phyloP scores from a whole-genome alignment of 2,888 invertebrate species.

The Falcaria lacertinaria region DNA sequence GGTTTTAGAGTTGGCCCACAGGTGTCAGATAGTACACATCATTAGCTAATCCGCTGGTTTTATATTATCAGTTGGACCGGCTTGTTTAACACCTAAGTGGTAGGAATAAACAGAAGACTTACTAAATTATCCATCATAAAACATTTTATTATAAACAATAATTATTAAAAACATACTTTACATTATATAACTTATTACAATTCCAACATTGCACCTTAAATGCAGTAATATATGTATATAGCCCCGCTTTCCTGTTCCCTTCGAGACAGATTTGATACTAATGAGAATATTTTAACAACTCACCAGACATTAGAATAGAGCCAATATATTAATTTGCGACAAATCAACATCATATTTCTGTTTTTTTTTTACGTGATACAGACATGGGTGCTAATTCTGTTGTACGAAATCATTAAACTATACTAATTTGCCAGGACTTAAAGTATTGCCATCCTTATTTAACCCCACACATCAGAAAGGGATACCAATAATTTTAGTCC shows the following conservation, averaged over 20 bases:
- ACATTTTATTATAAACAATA: constrained; percentile 78
- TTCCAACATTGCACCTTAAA: constrained; percentile 70
- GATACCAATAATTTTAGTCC: too few species aligned
- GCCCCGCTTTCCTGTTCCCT: constrained; percentile 9
- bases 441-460: too few species aligned
- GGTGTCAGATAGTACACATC: too few species aligned
- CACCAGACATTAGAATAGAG: constrained; percentile 13
- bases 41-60: too few species aligned
- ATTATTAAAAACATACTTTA: constrained; percentile 67
- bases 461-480: too few species aligned
- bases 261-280: background rate
- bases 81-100: background rate
- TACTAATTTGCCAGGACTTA: too few species aligned
- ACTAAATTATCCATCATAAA: constrained; percentile 48
- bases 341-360: too few species aligned
- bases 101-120: constrained; percentile 16
- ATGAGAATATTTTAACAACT: constrained; percentile 8
- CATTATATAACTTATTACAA: constrained; percentile 59
- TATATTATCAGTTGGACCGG: too few species aligned
- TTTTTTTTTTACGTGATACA: too few species aligned
- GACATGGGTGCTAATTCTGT: too few species aligned
- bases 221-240: constrained; percentile 53
- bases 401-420: too few species aligned
- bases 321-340: constrained; percentile 33
- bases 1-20: too few species aligned